Conservation (phyloP, 2,113 vertebrate species). For the Archilochus colubris region DNA sequence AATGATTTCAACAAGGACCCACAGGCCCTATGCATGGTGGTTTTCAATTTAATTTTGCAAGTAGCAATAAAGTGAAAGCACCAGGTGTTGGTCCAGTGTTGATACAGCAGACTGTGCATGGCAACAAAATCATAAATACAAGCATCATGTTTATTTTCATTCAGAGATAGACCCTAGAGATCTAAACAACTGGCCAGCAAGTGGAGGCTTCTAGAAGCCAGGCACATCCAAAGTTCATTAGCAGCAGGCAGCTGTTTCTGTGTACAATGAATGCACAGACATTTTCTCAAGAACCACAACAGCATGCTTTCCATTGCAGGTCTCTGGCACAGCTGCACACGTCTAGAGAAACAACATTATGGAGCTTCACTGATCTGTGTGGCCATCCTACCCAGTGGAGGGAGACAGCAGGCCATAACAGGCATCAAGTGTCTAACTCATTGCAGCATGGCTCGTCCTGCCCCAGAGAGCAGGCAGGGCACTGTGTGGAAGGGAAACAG, state of each 20-base stretch:
- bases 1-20: background rate
- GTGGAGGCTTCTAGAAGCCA: background rate
- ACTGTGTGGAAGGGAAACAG: background rate
- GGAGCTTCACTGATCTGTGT: background rate
- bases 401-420: rapidly evolving
- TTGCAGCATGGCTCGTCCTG: background rate
- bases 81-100: rapidly evolving
- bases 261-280: background rate
- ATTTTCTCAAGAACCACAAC: background rate
- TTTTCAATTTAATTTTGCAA: background rate
- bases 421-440: background rate
- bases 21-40: rapidly evolving
- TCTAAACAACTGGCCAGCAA: background rate
- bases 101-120: background rate
- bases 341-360: background rate
- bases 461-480: background rate
- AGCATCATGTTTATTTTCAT: background rate
- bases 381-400: background rate
- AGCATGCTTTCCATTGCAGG: background rate
- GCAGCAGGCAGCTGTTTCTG: background rate
- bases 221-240: background rate
- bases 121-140: background rate
- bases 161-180: background rate
- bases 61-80: background rate
- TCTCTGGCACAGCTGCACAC: background rate